Evolutionary conservation across 2,888 invertebrate genomes (phyloP), one percentile per base, ranked within the genome.

Genomic region (Lasioglossum leucozonium): DNA sequence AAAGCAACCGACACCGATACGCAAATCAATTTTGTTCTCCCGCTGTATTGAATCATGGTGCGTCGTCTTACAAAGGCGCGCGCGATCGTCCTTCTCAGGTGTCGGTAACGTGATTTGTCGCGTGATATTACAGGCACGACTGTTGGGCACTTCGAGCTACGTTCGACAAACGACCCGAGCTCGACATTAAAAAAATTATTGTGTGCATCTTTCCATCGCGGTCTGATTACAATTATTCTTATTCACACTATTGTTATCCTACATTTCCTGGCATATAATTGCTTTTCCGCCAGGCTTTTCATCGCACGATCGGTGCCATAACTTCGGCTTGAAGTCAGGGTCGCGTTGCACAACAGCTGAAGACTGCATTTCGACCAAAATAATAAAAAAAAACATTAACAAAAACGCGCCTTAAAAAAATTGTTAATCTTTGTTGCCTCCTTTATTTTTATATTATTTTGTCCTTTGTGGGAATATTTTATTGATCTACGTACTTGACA

Each of bases 61-160:
- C 85, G 1, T 26, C 42, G 30, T n/a, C 34, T 44, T 47, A 37
- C 13, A 37, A 37, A 30, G 26, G 13, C 22, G 44, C 22, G 18
- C 37, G 58, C 40, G 34, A 51, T 72, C 47, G 62, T 51, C 30
- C n/a, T 42, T 65, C 80, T 26, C 40, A 26, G 16, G 13, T 81
- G 47, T 51, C 67, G 51, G 47, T 79, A 73, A 65, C 73, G 30
- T 47, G 67, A 77, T 37, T 67, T 65, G 65, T 77, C 37, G 44
- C 18, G n/a, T 47, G 44, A 72, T 47, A 72, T 72, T 72, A 72
- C 72, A 72, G 22, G 47, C 26, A 67, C 65, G 47, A 51, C 30
- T 47, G 22, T 47, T 37, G 11, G 67, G 8, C 6, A 37, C 26
- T 4, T 77, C 37, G 67, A 67, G 42, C 47, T 34, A 11, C 8